Evolutionary conservation across 2,113 vertebrate species (phyloP).

Genomic region (Onychostoma macrolepis): DNA sequence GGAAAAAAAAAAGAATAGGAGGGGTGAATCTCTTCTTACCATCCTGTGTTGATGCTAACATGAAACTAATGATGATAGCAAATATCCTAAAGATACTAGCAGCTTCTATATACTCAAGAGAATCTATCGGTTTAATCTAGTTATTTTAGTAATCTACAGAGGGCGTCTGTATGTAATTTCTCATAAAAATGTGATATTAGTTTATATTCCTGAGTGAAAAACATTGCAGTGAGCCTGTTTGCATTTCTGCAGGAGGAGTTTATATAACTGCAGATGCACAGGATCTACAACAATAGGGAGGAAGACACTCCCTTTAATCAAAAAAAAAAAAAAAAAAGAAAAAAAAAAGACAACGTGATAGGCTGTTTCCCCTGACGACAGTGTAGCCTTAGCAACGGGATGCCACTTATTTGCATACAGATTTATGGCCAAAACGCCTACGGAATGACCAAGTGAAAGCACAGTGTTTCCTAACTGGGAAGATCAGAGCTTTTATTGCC

Average conservation of each 20-base stretch:
- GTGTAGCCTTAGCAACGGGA: slow-evolving; percentile 43
- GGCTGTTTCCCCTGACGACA: slow-evolving; percentile 15
- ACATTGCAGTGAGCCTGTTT: slow-evolving; percentile 28
- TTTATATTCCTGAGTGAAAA: slow-evolving; percentile 42
- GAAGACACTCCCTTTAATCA: slow-evolving; percentile 35
- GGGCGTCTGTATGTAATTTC: slow-evolving; percentile 47
- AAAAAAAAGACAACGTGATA: slow-evolving; percentile 29
- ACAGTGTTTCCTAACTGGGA: background rate
- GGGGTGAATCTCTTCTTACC: background rate
- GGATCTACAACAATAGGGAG: background rate
- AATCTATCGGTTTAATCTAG: slow-evolving; percentile 43
- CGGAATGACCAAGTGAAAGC: slow-evolving; percentile 8
- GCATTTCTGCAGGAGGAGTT: slow-evolving; percentile 19
- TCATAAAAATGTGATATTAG: slow-evolving; percentile 52
- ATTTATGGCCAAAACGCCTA: slow-evolving; percentile 24
- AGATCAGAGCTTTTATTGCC: slow-evolving; percentile 7
- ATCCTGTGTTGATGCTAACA: background rate
- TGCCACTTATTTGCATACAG: slow-evolving; percentile 43
- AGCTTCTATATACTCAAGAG: background rate
- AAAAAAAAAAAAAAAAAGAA: background rate
- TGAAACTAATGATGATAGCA: slow-evolving; percentile 14
- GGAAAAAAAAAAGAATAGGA: background rate
- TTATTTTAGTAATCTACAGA: slow-evolving; percentile 29
- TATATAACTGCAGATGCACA: slow-evolving; percentile 36
- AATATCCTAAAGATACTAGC: slow-evolving; percentile 28